Conservation (phyloP, 1,140 invertebrate species). For the Oncopodura yosiiana region DNA sequence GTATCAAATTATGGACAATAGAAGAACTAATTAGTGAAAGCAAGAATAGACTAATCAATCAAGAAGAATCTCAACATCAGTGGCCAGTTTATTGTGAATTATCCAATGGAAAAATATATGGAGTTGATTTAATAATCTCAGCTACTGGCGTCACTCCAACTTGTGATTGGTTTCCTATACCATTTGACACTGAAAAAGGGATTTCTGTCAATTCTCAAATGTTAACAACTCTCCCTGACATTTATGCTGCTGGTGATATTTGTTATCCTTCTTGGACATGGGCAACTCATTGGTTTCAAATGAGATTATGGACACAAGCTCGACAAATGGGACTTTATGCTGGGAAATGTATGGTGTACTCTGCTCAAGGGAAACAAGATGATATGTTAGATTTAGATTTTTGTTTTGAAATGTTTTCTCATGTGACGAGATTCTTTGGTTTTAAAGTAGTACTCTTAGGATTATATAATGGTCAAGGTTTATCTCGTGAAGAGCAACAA, state of each 20-base stretch:
- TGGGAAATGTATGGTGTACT: constrained; percentile 75
- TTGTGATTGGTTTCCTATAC: constrained; percentile 44
- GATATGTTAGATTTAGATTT: constrained; percentile 55
- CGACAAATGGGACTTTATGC: constrained; percentile 92
- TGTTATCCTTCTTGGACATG: constrained; percentile 66
- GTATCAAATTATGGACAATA: background rate
- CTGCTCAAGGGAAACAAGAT: constrained; percentile 43
- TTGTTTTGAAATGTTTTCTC: constrained; percentile 94
- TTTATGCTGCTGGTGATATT: constrained; percentile 93
- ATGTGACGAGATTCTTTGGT: constrained; percentile 90
- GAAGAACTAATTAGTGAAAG: constrained; percentile 9
- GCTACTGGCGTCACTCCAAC: constrained; percentile 85
- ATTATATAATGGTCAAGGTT: constrained; percentile 84
- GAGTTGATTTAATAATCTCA: constrained; percentile 87
- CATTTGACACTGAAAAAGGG: constrained; percentile 56
- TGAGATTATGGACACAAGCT: constrained; percentile 96
- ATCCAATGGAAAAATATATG: constrained; percentile 61
- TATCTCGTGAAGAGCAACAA: constrained; percentile 68
- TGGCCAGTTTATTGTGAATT: constrained; percentile 66
- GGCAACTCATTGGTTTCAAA: constrained; percentile 76
- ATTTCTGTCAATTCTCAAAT: constrained; percentile 76
- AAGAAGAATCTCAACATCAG: constrained; percentile 38
- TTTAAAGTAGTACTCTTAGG: constrained; percentile 89
- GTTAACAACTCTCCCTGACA: constrained; percentile 62
- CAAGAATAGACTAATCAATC: background rate